These are phyloP conservation scores for Protomyctophum bolini DNA, from an alignment of 2,113 vertebrate genomes.

Conservation along the genomic window DNA sequence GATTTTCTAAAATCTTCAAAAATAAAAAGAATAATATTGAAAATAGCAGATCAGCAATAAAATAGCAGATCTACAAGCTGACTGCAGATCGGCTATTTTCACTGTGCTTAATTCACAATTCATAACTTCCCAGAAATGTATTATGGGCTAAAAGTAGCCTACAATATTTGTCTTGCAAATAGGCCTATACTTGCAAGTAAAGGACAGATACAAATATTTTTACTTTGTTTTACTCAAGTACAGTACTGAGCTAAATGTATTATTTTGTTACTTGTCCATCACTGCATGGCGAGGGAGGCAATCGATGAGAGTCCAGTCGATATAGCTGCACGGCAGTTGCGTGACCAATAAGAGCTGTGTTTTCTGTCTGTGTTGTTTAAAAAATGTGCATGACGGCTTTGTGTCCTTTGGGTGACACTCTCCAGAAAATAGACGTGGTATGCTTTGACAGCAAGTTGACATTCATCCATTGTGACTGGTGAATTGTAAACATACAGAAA, in stretches of 20 bases:
- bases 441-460: constrained; percentile 53
- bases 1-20: no score
- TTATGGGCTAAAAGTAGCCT: no score
- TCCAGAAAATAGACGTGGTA: constrained; percentile 55
- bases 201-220: no score
- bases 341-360: constrained; percentile 1
- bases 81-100: no score
- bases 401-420: constrained; percentile 37
- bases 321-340: not conserved
- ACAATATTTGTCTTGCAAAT: not conserved
- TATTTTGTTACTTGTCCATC: no score
- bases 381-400: constrained; percentile 16
- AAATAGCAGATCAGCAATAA: no score
- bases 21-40: no score
- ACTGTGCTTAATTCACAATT: no score
- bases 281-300: not conserved
- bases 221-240: no score
- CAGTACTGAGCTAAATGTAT: no score
- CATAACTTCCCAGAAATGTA: no score
- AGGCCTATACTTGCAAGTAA: not conserved
- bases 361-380: constrained; percentile 25
- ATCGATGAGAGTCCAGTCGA: not conserved
- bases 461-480: constrained; percentile 62
- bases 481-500: constrained; percentile 68
- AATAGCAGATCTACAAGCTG: no score